A percentile compares a stretch with the other conserved stretches of the same genome.
Evolutionary conservation across 2,113 vertebrate species (phyloP).

Genomic region (Acinonyx jubatus): DNA sequence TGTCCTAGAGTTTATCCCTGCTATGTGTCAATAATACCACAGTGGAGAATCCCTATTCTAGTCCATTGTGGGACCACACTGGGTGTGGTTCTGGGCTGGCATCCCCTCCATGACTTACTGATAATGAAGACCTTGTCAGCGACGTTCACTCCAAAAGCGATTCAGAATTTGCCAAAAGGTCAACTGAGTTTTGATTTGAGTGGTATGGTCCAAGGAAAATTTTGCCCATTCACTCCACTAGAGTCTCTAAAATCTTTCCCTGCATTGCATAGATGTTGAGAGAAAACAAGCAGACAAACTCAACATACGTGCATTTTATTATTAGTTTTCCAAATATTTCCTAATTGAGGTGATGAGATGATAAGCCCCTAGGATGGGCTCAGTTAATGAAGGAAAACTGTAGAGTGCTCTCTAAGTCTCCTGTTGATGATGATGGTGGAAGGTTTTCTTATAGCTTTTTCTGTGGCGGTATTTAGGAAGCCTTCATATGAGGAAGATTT

Average conservation of each 20-base stretch:
- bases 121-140: not conserved
- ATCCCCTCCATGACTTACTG: not conserved
- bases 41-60: not conserved
- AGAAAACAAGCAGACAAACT: not conserved
- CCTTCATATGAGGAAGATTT: not conserved
- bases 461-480: not conserved
- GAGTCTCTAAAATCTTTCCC: not conserved
- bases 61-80: too few relatives aligned
- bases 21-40: not conserved
- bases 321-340: conserved; percentile 30
- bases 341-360: not conserved
- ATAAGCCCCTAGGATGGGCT: not conserved
- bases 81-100: not conserved
- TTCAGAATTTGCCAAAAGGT: not conserved
- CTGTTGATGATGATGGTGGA: not conserved
- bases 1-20: not conserved
- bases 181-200: not conserved
- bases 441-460: not conserved
- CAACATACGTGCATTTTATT: not conserved
- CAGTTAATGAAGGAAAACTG: not conserved
- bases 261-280: not conserved
- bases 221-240: not conserved
- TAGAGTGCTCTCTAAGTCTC: not conserved
- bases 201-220: not conserved
- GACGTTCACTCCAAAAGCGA: not conserved